Conservation (phyloP, 2,113 vertebrate genomes). For the Pseudorasbora parva region DNA sequence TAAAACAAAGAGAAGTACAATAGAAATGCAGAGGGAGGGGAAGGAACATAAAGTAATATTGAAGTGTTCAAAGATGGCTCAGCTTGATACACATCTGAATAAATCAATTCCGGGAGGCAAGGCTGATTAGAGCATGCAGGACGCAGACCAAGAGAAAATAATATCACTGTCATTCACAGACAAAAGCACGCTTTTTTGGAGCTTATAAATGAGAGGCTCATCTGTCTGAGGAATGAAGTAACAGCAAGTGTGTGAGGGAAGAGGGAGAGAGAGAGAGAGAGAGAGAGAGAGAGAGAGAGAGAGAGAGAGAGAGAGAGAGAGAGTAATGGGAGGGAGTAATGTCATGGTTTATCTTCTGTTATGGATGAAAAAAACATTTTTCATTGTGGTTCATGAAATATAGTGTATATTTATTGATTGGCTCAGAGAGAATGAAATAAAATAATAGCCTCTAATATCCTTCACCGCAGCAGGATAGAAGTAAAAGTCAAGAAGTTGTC, state of each 20-base stretch:
- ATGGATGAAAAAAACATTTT: constrained; percentile 20
- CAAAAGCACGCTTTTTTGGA: not conserved
- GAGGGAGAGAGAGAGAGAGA: not conserved
- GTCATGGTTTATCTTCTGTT: constrained; percentile 11
- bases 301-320: constrained; percentile 4
- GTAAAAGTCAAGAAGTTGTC: constrained; percentile 5
- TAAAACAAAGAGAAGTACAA: constrained; percentile 21
- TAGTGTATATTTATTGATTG: not conserved
- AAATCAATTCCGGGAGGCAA: constrained; percentile 30
- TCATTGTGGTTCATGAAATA: constrained; percentile 9
- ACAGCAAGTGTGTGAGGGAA: constrained; percentile 5
- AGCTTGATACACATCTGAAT: constrained; percentile 27
- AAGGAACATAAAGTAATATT: constrained; percentile 1
- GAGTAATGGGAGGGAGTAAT: not conserved
- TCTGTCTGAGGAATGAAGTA: constrained; percentile 19
- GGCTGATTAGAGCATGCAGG: not conserved
- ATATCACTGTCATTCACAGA: constrained; percentile 26
- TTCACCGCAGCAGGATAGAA: not conserved
- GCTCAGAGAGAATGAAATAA: constrained; percentile 6
- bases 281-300: not conserved
- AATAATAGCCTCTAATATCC: constrained; percentile 3
- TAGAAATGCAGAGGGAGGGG: constrained; percentile 8
- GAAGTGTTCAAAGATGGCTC: constrained; percentile 19
- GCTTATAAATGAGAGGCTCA: constrained; percentile 27
- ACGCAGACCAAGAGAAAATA: constrained; percentile 23